phyloP scores from a whole-genome alignment of 2,888 invertebrate genomes.

The Meghimatium bilineatum region DNA sequence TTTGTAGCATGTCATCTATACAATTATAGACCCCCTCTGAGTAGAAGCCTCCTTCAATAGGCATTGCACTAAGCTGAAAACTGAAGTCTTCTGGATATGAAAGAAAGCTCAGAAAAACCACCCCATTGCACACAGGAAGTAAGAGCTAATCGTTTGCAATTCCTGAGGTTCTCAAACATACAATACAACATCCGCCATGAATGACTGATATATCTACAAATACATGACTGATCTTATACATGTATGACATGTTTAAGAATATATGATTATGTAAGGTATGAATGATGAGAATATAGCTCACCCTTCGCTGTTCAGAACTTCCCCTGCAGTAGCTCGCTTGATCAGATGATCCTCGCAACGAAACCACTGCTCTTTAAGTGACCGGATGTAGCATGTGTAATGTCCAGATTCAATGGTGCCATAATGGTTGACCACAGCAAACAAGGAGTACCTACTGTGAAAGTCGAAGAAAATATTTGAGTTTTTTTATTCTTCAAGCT shows the following conservation, averaged over 20 bases:
- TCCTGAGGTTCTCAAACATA: too few relatives aligned
- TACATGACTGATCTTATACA: too few relatives aligned
- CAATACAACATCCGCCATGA: background rate
- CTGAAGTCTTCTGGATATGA: too few relatives aligned
- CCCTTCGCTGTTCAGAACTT: constrained; percentile 97
- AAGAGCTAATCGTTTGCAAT: too few relatives aligned
- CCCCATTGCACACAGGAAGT: too few relatives aligned
- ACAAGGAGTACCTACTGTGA: constrained; percentile 87
- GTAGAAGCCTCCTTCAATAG: too few relatives aligned
- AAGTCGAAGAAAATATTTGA: constrained; percentile 7
- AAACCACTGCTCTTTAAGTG: constrained; percentile 84
- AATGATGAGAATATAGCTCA: constrained; percentile 76
- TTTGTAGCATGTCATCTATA: too few relatives aligned
- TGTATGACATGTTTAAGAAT: background rate
- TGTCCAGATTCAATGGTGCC: constrained; percentile 96
- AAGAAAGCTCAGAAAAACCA: too few relatives aligned
- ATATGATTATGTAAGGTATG: background rate
- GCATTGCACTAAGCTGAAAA: too few relatives aligned
- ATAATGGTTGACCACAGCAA: constrained; percentile 97
- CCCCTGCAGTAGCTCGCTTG: constrained; percentile 89
- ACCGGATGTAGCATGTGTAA: constrained; percentile 96
- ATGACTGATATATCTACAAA: background rate
- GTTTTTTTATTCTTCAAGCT: too few relatives aligned
- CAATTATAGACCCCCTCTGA: too few relatives aligned
- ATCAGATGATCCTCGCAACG: constrained; percentile 98